A percentile compares a stretch with the other conserved stretches of the same genome.
These are phyloP conservation scores for Antitype chi DNA, from an alignment of 2,888 invertebrate species.

Conservation along the genomic window DNA sequence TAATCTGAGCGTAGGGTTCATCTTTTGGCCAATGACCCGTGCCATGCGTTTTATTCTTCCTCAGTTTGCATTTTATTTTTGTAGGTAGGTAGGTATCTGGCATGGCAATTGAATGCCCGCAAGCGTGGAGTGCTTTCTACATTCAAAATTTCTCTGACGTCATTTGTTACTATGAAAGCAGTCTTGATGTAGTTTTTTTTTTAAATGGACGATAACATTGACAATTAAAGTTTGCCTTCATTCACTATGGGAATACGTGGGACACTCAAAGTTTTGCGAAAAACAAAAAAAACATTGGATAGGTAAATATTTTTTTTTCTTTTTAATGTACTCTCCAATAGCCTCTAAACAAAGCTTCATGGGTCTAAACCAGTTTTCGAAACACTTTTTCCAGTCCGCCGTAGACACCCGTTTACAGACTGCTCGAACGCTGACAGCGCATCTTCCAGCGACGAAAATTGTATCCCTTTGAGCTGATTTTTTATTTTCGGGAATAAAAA, in stretches of 20 bases:
- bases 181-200: neutral
- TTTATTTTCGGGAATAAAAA: too few relatives aligned
- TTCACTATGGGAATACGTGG: neutral
- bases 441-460: too few relatives aligned
- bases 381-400: too few relatives aligned
- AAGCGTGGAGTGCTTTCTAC: constrained; percentile 22
- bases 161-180: neutral
- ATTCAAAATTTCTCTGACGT: constrained; percentile 17
- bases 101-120: constrained; percentile 8
- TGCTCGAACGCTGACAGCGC: too few relatives aligned
- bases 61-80: constrained; percentile 48
- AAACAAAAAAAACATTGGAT: too few relatives aligned
- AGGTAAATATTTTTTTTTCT: too few relatives aligned
- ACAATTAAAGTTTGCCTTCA: neutral
- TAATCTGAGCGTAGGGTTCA: constrained; percentile 73
- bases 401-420: too few relatives aligned
- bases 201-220: neutral
- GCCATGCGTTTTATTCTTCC: constrained; percentile 73
- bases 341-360: too few relatives aligned
- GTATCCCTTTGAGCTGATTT: too few relatives aligned
- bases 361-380: too few relatives aligned
- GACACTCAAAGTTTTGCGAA: too few relatives aligned
- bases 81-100: constrained; percentile 9
- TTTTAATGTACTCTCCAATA: too few relatives aligned
- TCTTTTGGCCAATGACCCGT: constrained; percentile 77